phyloP scores from a whole-genome alignment of 2,797 vertebrate species.

The Tokudaia muenninki region DNA sequence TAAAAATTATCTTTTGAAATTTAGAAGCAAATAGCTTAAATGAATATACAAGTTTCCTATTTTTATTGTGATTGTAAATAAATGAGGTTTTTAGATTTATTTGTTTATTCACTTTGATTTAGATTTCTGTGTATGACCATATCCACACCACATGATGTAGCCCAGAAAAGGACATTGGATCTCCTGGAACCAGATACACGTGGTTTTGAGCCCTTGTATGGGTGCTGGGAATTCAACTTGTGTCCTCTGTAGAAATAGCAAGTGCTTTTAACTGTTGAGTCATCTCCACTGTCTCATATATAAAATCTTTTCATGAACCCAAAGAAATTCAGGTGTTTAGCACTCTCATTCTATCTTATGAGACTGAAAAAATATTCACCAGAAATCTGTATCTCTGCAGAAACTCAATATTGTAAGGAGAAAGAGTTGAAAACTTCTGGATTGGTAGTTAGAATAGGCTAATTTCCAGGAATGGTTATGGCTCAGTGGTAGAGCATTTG shows the following conservation, averaged over 20 bases:
- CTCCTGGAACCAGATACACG: background rate
- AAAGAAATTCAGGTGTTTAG: background rate
- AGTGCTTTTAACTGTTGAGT: background rate
- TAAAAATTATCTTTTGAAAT: background rate
- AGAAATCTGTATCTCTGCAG: background rate
- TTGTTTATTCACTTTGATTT: background rate
- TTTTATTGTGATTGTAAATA: slow-evolving; percentile 42
- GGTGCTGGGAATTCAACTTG: background rate
- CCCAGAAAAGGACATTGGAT: background rate
- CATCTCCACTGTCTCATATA: background rate
- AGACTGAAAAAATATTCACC: background rate
- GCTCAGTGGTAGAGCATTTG: background rate
- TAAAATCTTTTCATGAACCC: background rate
- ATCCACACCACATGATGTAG: background rate
- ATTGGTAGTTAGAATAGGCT: background rate
- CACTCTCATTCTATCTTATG: background rate
- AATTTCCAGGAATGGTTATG: background rate
- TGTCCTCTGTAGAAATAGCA: background rate
- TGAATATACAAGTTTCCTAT: background rate
- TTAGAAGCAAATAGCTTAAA: slow-evolving; percentile 28
- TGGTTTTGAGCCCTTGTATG: background rate
- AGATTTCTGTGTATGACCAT: background rate
- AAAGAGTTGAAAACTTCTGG: background rate
- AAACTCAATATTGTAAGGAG: background rate
- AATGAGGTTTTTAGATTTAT: background rate